A percentile compares a stretch with the other conserved stretches of the same genome.
These are phyloP conservation scores for Megaustenia siamemsis DNA, from an alignment of 2,888 invertebrate genomes.

Conservation along the genomic window DNA sequence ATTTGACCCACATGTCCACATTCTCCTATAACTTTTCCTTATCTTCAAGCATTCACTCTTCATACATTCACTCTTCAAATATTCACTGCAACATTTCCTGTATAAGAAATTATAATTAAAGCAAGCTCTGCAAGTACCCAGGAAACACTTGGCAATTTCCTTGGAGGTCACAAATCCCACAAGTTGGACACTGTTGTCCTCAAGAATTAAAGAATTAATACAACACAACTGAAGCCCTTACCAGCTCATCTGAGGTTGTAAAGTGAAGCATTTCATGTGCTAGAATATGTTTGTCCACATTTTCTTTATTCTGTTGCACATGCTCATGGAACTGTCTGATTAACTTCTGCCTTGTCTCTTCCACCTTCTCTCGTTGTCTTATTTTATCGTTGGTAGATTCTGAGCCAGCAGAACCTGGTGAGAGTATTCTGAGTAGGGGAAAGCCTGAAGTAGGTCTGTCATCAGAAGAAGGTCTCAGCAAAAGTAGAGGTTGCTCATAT, in stretches of 20 bases:
- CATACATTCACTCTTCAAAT: no score
- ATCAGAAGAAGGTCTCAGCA: constrained; percentile 24
- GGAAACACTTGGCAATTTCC: no score
- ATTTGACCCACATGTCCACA: no score
- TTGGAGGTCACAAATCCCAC: no score
- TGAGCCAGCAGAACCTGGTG: constrained; percentile 58
- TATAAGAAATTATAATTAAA: no score
- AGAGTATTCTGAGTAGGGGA: constrained; percentile 60
- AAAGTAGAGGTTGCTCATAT: constrained; percentile 32
- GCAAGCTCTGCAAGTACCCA: no score
- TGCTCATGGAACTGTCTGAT: constrained; percentile 55
- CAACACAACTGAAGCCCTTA: neutral
- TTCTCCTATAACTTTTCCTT: no score
- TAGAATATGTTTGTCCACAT: constrained; percentile 22
- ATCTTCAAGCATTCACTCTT: no score
- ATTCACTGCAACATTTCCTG: no score
- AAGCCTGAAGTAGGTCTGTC: constrained; percentile 28
- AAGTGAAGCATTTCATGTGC: constrained; percentile 31
- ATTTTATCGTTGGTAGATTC: constrained; percentile 15
- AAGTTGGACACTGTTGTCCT: no score
- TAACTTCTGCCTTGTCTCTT: constrained; percentile 60
- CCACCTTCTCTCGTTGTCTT: constrained; percentile 55
- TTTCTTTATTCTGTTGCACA: constrained; percentile 47
- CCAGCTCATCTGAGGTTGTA: neutral
- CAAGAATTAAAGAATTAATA: no score